Conservation (phyloP, 2,888 invertebrate genomes). For the Endotricha flammealis region DNA sequence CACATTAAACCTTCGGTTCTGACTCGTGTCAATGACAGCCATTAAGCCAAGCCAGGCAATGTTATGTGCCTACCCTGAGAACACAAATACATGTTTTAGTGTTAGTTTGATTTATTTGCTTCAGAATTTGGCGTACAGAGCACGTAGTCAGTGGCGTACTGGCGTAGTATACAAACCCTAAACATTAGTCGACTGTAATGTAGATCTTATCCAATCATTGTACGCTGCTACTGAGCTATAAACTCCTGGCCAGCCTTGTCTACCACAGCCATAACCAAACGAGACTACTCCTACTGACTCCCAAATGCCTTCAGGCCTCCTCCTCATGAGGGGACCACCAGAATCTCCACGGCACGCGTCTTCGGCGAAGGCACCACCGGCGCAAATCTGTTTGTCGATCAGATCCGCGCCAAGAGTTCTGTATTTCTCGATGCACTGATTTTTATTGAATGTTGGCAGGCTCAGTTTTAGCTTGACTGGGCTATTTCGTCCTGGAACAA, state of each 20-base stretch:
- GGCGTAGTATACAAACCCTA: slow-evolving; percentile 18
- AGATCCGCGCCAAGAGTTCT: slow-evolving; percentile 63
- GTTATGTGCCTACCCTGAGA: no score
- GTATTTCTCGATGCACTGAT: slow-evolving; percentile 75
- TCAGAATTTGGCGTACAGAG: no score
- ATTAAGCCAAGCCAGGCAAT: no score
- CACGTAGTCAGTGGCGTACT: no score
- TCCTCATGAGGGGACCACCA: slow-evolving; percentile 86
- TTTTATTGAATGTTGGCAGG: slow-evolving; percentile 74
- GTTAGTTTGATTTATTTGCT: no score
- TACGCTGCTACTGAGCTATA: slow-evolving; percentile 81
- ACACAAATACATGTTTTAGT: no score
- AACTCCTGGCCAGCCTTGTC: slow-evolving; percentile 82
- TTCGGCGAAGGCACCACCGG: slow-evolving; percentile 81
- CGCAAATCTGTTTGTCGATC: slow-evolving; percentile 80
- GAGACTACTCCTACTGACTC: slow-evolving; percentile 82
- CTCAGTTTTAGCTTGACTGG: slow-evolving; percentile 81
- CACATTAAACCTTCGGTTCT: no score
- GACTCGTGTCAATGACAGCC: no score
- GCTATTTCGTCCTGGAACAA: slow-evolving; percentile 62
- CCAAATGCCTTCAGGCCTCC: slow-evolving; percentile 69
- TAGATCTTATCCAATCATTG: slow-evolving; percentile 78
- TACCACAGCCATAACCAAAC: slow-evolving; percentile 82
- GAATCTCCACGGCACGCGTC: slow-evolving; percentile 88
- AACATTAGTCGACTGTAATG: slow-evolving; percentile 43